Base-by-base conservation (phyloP, 2,888 invertebrate species). In the Diplazon laetatorius region DNA sequence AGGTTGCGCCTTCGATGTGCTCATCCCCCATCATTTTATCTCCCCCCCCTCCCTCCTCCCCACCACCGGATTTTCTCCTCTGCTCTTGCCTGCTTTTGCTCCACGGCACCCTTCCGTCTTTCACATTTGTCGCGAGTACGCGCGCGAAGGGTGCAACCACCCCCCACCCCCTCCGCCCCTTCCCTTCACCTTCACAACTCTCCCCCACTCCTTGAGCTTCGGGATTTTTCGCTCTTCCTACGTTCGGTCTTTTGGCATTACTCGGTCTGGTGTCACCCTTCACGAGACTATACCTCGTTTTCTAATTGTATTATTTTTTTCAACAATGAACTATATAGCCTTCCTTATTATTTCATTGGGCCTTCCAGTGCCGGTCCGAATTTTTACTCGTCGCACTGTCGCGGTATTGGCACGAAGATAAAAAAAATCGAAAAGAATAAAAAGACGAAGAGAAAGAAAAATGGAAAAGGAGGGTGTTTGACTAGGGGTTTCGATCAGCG, bases 1-100 rank as follows among this genome's bases (percentile, higher is more conserved):
- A 73, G 76, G 70, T 76, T 44, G 66, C 76, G 57, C 59, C 75
- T 66, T 44, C 65, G 60, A 59, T 71, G 60, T 50, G 65, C 55
- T 71, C 59, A 65, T 59, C 65, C 65, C n/a, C 76, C 71, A 62
- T 75, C 66, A 66, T 76, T 75, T 60, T 65, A 52, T 66, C 75
- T 44, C 60, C 59, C 52, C 75, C 50, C 60, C 59, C 52, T 66
- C 35, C 68, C 37, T 20, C 39, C 63, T 22, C 14, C 9, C 16
- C n/a, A n/a, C n/a, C n/a, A n/a, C n/a, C n/a, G n/a, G n/a, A n/a
- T n/a, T n/a, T n/a, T n/a, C n/a, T n/a, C n/a, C n/a, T n/a, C n/a
- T n/a, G n/a, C n/a, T n/a, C n/a, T n/a, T n/a, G n/a, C n/a, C n/a
- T n/a, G n/a, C n/a, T n/a, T n/a, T n/a, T n/a, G n/a, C n/a, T n/a